phyloP scores from a whole-genome alignment of 53 echinoderm and acorn worm species.

The Mesocentrotus franciscanus region DNA sequence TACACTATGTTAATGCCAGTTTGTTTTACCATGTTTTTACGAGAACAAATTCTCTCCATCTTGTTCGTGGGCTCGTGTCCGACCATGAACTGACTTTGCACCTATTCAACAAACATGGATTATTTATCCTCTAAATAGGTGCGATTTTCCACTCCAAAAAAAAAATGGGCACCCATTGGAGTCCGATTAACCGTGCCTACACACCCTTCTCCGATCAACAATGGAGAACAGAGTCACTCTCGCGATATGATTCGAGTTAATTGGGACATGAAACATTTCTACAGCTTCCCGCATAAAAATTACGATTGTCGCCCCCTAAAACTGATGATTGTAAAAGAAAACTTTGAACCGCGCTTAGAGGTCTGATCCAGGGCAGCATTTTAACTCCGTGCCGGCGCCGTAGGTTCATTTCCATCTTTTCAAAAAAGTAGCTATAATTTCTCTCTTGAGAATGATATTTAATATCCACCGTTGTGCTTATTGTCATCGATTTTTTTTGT shows the following conservation, averaged over 20 bases:
- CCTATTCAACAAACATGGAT: slow-evolving; percentile 36
- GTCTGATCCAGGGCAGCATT: slow-evolving; percentile 13
- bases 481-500: not conserved
- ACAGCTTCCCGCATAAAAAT: slow-evolving; percentile 43
- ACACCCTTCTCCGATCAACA: not conserved
- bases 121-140: slow-evolving; percentile 38
- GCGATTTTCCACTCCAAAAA: slow-evolving; percentile 53
- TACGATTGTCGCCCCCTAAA: not conserved
- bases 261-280: slow-evolving; percentile 60
- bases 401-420: slow-evolving; percentile 38
- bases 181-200: not conserved
- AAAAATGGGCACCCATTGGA: slow-evolving; percentile 40
- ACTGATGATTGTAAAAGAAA: not conserved
- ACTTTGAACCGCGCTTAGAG: not conserved
- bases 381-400: slow-evolving; percentile 42
- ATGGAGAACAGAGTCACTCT: not conserved
- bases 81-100: slow-evolving; percentile 40
- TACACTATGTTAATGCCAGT: not conserved
- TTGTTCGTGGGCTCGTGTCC: not conserved
- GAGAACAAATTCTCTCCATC: not conserved
- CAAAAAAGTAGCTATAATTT: slow-evolving; percentile 25
- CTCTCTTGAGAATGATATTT: not conserved
- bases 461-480: not conserved
- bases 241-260: slow-evolving; percentile 49
- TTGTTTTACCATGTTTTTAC: not conserved